Base-by-base conservation (phyloP, 1,140 invertebrate genomes). In the Drepana arcuata region DNA sequence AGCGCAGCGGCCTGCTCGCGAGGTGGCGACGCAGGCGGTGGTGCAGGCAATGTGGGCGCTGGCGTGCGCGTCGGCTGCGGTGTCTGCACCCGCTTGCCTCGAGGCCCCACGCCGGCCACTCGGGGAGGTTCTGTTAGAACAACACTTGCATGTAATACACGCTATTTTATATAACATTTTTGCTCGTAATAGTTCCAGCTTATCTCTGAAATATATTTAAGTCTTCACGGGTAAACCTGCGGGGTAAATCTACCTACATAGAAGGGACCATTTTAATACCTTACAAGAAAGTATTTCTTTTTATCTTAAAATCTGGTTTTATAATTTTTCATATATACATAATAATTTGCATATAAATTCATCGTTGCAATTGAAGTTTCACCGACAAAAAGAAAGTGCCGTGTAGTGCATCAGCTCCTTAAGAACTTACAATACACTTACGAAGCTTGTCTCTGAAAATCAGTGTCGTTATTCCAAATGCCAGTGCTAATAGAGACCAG, bases 41-140 rank as follows among this genome's bases (percentile, higher is more conserved):
- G 37, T 2, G 52, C 56, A 34, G 48, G 30, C 11, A 48, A 45
- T 13, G 66, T 53, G 3, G 52, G 53, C 5, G 66, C 40, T 10
- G 58, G 57, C 43, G 51, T 45, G 21, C 51, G 50, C 28, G 37
- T 40, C n/a, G 49, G 52, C 40, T 71, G 69, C 39, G 73, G 69
- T 32, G 77, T 72, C 41, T 71, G 70, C 43, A 58, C 77, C 14
- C 77, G 71, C 60, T 78, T 78, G 53, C 66, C 60, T 13, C 72
- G 68, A 7, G 68, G 64, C 44, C 62, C 69, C 32, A 75, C 68
- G 35, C 66, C 70, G 28, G 69, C 47, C 47, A 75, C 77, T 31
- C 73, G 73, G 31, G 77, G 62, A 23, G 73, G 66, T 40, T 81
- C 77, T 81, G 58, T 7, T 41, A 49, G 29, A 30, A 9, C 36